Conservation (phyloP, 2,888 invertebrate species). For the Zygothrica quintamaculata region DNA sequence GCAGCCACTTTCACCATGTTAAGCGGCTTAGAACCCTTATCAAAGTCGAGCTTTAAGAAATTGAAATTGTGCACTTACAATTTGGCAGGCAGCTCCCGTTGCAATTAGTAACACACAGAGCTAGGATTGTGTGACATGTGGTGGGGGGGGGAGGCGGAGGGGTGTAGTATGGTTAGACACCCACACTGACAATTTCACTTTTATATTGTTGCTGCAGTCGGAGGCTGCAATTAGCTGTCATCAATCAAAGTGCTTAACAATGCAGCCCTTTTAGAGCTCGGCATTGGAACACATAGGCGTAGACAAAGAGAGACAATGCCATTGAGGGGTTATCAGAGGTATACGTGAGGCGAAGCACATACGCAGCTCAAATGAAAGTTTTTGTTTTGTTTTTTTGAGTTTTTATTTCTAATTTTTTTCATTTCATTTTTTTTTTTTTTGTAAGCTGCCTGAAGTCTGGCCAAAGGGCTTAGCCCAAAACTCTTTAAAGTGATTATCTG, state of each 20-base stretch:
- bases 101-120: conserved; percentile 1
- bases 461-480: conserved; percentile 69
- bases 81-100: conserved; percentile 20
- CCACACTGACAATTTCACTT: conserved; percentile 70
- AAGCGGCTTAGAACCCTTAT: conserved; percentile 72
- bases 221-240: conserved; percentile 80
- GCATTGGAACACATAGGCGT: conserved; percentile 4
- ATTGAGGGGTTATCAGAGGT: neutral
- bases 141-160: neutral
- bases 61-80: conserved; percentile 10
- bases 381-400: conserved; percentile 13
- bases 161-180: conserved; percentile 44
- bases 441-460: conserved; percentile 44
- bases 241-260: conserved; percentile 77
- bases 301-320: neutral
- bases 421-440: conserved; percentile 10
- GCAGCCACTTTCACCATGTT: conserved; percentile 53
- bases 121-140: neutral
- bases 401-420: conserved; percentile 10
- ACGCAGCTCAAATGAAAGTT: conserved; percentile 72
- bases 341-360: conserved; percentile 24
- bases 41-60: conserved; percentile 51
- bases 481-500: conserved; percentile 71
- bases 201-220: conserved; percentile 39
- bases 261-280: conserved; percentile 41